Conservation (phyloP, 1,140 invertebrate species). For the Cyrtorhinus lividipennis region DNA sequence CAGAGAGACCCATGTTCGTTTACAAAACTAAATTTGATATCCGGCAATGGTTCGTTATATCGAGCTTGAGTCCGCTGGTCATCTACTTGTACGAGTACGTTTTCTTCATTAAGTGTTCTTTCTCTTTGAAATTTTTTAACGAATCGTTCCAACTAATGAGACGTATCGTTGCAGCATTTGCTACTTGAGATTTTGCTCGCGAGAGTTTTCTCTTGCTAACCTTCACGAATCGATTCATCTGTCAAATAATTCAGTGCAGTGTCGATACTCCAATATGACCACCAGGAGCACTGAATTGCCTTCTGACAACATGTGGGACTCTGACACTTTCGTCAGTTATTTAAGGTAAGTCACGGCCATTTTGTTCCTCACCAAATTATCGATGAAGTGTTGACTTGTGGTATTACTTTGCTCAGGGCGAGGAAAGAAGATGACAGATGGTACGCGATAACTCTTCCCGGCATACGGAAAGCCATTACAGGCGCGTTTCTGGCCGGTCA, state of each 20-base stretch:
- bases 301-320: conserved; percentile 63
- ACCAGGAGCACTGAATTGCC: conserved; percentile 57
- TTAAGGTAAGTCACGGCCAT: conserved; percentile 32
- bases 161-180: conserved; percentile 30
- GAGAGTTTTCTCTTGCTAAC: conserved; percentile 74
- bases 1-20: conserved; percentile 69
- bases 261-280: conserved; percentile 64
- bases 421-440: conserved; percentile 56
- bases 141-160: neutral
- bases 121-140: conserved; percentile 26
- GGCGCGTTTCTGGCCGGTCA: conserved; percentile 76
- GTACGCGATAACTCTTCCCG: conserved; percentile 71
- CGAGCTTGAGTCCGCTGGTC: conserved; percentile 73
- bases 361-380: neutral
- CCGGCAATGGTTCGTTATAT: conserved; percentile 82
- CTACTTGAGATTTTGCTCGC: conserved; percentile 84
- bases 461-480: conserved; percentile 75
- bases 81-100: conserved; percentile 83
- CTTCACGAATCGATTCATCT: conserved; percentile 87
- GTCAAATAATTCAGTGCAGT: conserved; percentile 86
- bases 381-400: neutral
- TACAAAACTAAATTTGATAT: conserved; percentile 91
- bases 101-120: too few species aligned
- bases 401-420: conserved; percentile 30
- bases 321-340: conserved; percentile 57